A percentile compares a stretch with the other conserved stretches of the same genome.
Evolutionary conservation across 2,113 vertebrate species (phyloP).

Genomic region (Donacobius atricapilla): DNA sequence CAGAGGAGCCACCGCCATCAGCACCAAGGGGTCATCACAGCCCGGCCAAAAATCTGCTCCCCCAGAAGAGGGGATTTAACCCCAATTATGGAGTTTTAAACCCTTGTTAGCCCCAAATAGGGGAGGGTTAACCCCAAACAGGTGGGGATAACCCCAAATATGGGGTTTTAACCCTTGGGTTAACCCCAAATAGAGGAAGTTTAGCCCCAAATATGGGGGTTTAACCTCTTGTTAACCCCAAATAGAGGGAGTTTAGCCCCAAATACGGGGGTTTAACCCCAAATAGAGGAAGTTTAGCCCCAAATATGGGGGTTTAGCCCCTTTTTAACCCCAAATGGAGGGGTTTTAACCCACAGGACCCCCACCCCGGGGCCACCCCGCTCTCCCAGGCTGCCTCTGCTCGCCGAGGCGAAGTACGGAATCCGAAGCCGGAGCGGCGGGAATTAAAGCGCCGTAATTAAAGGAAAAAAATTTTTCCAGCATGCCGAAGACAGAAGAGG

Average conservation of each 20-base stretch:
- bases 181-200: no score
- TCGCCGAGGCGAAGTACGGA: neutral
- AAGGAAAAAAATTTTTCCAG: neutral
- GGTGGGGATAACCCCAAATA: no score
- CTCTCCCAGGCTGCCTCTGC: neutral
- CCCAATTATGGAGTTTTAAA: no score
- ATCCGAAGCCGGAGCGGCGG: neutral
- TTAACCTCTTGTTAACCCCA: no score
- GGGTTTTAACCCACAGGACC: neutral
- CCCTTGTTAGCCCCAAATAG: no score
- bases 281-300: no score
- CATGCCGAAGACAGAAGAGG: neutral
- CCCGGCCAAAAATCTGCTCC: neutral
- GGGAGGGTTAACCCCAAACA: neutral
- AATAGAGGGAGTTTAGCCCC: neutral
- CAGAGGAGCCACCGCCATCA: accelerated
- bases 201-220: neutral
- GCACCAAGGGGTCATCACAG: accelerated
- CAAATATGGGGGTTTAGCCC: no score
- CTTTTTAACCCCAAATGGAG: no score
- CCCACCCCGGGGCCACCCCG: accelerated
- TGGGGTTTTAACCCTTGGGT: neutral
- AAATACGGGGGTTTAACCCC: no score
- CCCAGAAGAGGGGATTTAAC: no score
- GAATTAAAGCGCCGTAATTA: neutral